Conservation (phyloP, 2,888 invertebrate genomes). For the Ophion slaviceki region DNA sequence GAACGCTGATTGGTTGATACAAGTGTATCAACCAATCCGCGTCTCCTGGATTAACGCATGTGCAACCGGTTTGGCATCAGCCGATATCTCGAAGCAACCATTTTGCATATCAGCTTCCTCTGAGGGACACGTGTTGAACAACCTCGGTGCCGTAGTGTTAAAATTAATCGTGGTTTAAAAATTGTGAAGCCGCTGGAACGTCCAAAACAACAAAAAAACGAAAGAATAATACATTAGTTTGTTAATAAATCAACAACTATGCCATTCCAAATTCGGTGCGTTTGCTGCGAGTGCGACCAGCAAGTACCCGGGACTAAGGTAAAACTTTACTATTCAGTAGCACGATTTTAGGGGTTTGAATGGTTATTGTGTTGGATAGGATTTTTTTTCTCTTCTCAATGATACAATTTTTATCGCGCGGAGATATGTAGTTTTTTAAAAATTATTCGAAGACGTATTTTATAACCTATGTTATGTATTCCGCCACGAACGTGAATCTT, state of each 20-base stretch:
- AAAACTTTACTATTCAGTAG: background rate
- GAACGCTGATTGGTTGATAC: constrained; percentile 10
- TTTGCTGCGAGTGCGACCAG: background rate
- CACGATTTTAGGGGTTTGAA: too few relatives aligned
- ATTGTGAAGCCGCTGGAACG: background rate
- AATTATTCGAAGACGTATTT: too few relatives aligned
- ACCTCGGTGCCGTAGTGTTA: background rate
- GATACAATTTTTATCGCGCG: too few relatives aligned
- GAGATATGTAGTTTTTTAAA: too few relatives aligned
- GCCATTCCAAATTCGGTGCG: background rate
- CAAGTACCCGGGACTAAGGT: background rate
- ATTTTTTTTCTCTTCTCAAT: too few relatives aligned
- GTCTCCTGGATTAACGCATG: background rate
- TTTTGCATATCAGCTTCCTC: background rate
- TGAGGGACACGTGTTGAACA: background rate
- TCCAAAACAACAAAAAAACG: background rate
- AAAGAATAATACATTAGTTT: background rate
- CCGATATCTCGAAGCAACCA: background rate
- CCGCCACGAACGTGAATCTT: too few relatives aligned
- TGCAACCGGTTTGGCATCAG: background rate
- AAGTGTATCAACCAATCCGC: constrained; percentile 19
- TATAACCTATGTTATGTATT: too few relatives aligned
- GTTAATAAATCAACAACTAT: background rate
- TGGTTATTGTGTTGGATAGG: too few relatives aligned
- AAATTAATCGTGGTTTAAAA: background rate